Base-by-base conservation (phyloP, 2,113 vertebrate genomes). In the Marmota monax region DNA sequence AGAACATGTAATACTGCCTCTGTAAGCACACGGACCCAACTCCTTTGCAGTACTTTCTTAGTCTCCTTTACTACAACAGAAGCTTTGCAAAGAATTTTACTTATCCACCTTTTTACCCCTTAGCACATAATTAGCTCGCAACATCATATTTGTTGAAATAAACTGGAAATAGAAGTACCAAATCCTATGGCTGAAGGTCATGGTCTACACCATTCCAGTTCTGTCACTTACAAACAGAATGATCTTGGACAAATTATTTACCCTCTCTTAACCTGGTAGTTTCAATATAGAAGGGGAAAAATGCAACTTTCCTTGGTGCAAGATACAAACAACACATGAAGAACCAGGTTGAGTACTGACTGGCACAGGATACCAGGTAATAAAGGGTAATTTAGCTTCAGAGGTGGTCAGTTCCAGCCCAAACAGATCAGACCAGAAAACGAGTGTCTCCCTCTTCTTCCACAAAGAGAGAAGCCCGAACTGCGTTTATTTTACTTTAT, bases 161-260 rank as follows among this genome's bases (percentile, higher is more conserved):
- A 92, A 90, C 12, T 51, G 51, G 63, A 95, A 65, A 85, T 16
- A 94, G 53, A 93, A 96, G 63, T 56, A 70, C 11, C 1, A 51
- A 58, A 7, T 63, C 65, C 88, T 65, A 2, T 48, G 25, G 48
- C 25, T 0, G 1, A 61, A 53, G 79, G 34, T 29, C 58, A 80
- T 11, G 23, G 6, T 27, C 77, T 37, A 56, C 34, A 29, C 39
- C 16, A 69, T 53, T 61, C 67, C 80, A 87, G 25, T 32, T 88
- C 76, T 88, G 51, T 20, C 27, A 42, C 78, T 88, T 67, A 51
- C 18, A 58, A 76, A 88, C 58, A 80, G 12, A 82, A 80, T 61
- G 34, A 51, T 27, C 27, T 25, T 80, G 45, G n/a, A 65, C 48
- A 92, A 79, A 23, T 32, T 23, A 69, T 25, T 32, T 23, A 69